These are phyloP conservation scores for Synaphobranchus kaupii DNA, from an alignment of 2,797 vertebrate species.

Conservation along the genomic window DNA sequence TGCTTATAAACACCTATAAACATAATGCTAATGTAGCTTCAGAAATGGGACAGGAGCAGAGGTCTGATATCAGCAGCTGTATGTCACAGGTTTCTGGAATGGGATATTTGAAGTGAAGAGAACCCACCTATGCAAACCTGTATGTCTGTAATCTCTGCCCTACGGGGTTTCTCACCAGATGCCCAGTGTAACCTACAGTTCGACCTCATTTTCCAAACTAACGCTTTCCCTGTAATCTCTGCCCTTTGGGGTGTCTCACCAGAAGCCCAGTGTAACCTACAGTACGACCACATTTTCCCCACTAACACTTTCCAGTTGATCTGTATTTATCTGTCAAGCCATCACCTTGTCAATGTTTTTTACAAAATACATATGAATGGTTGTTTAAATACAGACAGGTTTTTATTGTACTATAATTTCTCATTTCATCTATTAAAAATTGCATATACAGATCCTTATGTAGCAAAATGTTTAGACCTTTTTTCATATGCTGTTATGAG, in stretches of 20 bases:
- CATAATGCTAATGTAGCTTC: slow-evolving; percentile 21
- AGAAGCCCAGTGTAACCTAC: slow-evolving; percentile 12
- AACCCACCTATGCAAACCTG: neutral
- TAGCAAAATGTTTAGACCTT: neutral
- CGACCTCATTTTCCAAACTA: neutral
- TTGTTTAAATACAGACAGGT: neutral
- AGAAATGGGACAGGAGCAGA: neutral
- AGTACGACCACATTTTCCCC: neutral
- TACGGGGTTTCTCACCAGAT: neutral
- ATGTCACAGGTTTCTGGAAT: neutral
- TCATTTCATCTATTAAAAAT: neutral
- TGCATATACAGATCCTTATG: neutral
- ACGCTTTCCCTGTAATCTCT: neutral
- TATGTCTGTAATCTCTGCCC: slow-evolving; percentile 23
- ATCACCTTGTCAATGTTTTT: neutral
- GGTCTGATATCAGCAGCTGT: neutral
- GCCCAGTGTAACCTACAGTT: slow-evolving; percentile 1
- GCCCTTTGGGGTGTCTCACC: neutral
- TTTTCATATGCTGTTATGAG: neutral
- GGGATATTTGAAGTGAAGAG: too few species aligned
- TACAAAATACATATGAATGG: neutral
- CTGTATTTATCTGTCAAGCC: neutral
- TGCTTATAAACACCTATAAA: neutral
- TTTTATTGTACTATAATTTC: neutral
- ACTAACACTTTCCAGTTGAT: neutral